Base-by-base conservation (phyloP, 1,140 invertebrate genomes). In the Heliconius hermathena region DNA sequence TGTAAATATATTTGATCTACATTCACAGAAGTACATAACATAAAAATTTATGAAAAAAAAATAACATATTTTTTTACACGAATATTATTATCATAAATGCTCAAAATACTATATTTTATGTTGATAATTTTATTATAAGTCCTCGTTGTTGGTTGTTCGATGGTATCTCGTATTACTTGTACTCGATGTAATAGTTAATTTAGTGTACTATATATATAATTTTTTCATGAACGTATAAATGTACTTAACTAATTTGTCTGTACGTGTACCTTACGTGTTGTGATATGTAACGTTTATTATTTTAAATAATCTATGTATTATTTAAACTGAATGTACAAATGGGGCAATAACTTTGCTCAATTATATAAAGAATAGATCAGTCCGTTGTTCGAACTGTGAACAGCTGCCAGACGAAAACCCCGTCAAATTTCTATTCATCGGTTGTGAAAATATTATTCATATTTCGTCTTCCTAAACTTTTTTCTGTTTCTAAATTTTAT, bases 71-170 rank as follows among this genome's bases (percentile, higher is more conserved):
- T 92, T 93, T 94, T 94, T 93, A 93, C 87, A 91, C 86, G 89
- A 90, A 90, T 92, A 92, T 90, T 92, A 89, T 89, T 86, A 52
- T 52, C 49, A 74, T 91, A 92, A 46, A 91, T 94, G 91, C 91
- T 94, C 91, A 93, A 94, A 91, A 85, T 90, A 89, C 86, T 92
- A 91, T 93, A 92, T 93, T 90, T 94, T 93, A 89, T 90, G 90
- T 94, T 94, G 88, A 82, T 93, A 91, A 93, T 92, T 89, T 93
- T 94, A 91, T 94, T 92, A 84, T 91, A 89, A 88, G 89, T 91
- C 84, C 87, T 92, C 90, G 90, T 93, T 93, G 83, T 93, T 93
- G 81, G 89, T 93, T 87, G 87, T 90, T 92, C 87, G 87, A 83
- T 84, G 81, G 79, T 87, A 83, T 81, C 79, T 86, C 77, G 79